Base-by-base conservation (phyloP, 2,113 vertebrate species). In the Trichomycterus rosablanca region DNA sequence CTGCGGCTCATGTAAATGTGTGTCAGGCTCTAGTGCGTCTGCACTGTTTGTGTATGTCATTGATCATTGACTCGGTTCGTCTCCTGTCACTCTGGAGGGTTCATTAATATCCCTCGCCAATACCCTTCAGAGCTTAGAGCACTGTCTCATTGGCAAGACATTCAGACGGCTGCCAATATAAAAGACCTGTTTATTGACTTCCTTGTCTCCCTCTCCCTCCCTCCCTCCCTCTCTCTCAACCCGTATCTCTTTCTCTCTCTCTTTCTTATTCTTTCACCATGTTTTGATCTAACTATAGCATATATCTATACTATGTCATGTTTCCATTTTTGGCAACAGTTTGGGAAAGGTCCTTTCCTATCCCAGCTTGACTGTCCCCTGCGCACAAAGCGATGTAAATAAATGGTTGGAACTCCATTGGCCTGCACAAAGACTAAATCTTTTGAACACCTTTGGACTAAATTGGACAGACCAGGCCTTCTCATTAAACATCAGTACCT, bases 21-120 rank as follows among this genome's bases (percentile, higher is more conserved):
- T 5, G 12, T 26, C 23, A 12, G n/a, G 18, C 26, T 3, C 26
- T 30, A 12, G 12, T 24, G 42, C 14, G 11, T 59, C 14, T 63
- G 8, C 4, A 26, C n/a, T n/a, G n/a, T 59, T 12, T 43, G 11
- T 50, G 11, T 70, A 20, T 20, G 49, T 40, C 10, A 49, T 48
- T 19, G 15, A 32, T 50, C 32, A 69, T 67, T 70, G 67, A 74
- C 66, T 56, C 22, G 5, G 34, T 74, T 39, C 50, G 52, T 54
- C 46, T 34, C 54, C 50, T 73, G 56, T 64, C 68, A 56, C 22
- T 44, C 23, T 20, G 2, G 50, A 55, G 8, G 19, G 46, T 68
- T 78, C 83, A 76, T 75, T 73, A 50, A 81, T 76, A 74, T 76
- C 68, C 1, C 76, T 80, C 67, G 78, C 75, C 87, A 67, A 78